These are phyloP conservation scores for Rhinolophus ferrumequinum DNA, from an alignment of 2,113 vertebrate genomes.

Conservation along the genomic window DNA sequence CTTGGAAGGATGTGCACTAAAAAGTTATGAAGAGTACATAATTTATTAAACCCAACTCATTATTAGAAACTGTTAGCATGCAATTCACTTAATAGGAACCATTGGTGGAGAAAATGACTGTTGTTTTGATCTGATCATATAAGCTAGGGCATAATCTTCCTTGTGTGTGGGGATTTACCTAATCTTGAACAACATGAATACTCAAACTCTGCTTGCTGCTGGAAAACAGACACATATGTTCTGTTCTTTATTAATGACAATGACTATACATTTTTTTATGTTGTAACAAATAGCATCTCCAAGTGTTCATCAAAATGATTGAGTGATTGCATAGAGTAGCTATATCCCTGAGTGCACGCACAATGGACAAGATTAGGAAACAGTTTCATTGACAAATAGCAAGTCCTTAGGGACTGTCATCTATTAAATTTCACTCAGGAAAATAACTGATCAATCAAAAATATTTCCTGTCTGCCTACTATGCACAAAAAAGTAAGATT, in stretches of 20 bases:
- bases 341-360: background rate
- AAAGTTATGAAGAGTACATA: constrained; percentile 75
- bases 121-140: constrained; percentile 72
- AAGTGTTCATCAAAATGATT: constrained; percentile 41
- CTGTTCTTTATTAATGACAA: constrained; percentile 55
- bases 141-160: constrained; percentile 53
- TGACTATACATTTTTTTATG: constrained; percentile 66
- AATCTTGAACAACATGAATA: constrained; percentile 52
- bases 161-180: constrained; percentile 68
- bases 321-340: constrained; percentile 52
- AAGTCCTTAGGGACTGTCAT: background rate
- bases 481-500: background rate
- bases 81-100: constrained; percentile 70
- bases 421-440: background rate
- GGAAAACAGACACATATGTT: constrained; percentile 46
- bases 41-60: constrained; percentile 75
- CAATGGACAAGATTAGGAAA: background rate
- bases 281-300: constrained; percentile 59
- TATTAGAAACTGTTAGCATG: constrained; percentile 67
- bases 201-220: constrained; percentile 40
- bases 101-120: constrained; percentile 74
- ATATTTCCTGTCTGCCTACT: background rate
- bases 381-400: background rate
- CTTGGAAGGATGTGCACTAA: constrained; percentile 68
- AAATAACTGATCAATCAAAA: background rate